Evolutionary conservation across 2,888 invertebrate genomes (phyloP), one percentile per base, ranked within the genome.

Genomic region (Orthonychiurus folsomi): DNA sequence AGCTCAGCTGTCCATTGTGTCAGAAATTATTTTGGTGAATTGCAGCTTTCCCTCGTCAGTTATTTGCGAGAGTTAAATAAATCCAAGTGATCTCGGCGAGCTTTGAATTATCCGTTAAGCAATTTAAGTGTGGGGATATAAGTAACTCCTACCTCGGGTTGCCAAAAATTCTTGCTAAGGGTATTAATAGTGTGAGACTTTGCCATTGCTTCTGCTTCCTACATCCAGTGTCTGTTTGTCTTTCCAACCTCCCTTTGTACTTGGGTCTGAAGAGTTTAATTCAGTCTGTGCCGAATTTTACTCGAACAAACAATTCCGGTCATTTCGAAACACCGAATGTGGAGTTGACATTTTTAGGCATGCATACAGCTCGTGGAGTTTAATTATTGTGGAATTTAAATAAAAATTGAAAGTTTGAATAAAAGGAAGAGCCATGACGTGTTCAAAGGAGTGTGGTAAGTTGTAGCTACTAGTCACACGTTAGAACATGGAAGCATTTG

Each of bases 371-470:
- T n/a, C n/a, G n/a, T n/a, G n/a, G n/a, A n/a, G n/a, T n/a, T n/a
- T n/a, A n/a, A n/a, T n/a, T n/a, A n/a, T n/a, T n/a, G n/a, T n/a
- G n/a, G n/a, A n/a, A n/a, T n/a, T n/a, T n/a, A n/a, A n/a, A n/a
- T n/a, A n/a, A n/a, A n/a, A n/a, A n/a, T n/a, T n/a, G n/a, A n/a
- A n/a, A n/a, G n/a, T n/a, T n/a, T n/a, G n/a, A n/a, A 5, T 37
- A 37, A 37, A 37, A 37, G 37, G 37, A 37, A 37, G n/a, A n/a
- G n/a, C 37, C 37, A 37, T 37, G 37, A 37, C 37, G 37, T 37
- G 37, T 37, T 37, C 37, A 37, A 37, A 37, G 37, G 37, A 37
- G 37, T 37, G 37, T 37, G 37, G 37, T 37, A 37, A 37, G 37
- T 15, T n/a, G n/a, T n/a, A n/a, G n/a, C n/a, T n/a, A n/a, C n/a